Evolutionary conservation across 92 coral and sea anemone genomes (phyloP).

Genomic region (Bergia sp.): DNA sequence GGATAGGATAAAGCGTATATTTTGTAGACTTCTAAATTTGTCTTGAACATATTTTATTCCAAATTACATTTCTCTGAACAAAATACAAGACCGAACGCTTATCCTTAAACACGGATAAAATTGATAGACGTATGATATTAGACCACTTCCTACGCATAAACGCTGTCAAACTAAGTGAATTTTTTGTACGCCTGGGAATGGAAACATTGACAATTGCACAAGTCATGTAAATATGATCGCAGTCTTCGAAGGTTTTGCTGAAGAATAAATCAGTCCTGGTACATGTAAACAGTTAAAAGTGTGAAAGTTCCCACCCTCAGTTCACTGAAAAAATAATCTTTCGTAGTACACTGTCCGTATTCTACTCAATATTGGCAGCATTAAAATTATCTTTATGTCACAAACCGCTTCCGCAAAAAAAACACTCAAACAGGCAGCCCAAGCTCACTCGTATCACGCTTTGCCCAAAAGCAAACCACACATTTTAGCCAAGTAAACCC

Average conservation of each 20-base stretch:
- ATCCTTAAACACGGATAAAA: not conserved
- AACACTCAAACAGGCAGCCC: not conserved
- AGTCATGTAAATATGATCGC: constrained; percentile 5
- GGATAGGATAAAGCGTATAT: not conserved
- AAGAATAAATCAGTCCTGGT: not conserved
- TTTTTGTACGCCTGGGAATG: constrained; percentile 19
- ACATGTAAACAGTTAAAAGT: not conserved
- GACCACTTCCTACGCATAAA: not conserved
- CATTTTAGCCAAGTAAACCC: constrained; percentile 11
- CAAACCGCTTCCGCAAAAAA: constrained; percentile 21
- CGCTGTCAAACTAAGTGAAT: constrained; percentile 20
- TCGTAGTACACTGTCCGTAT: not conserved
- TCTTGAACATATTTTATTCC: not conserved
- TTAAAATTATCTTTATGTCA: constrained; percentile 27
- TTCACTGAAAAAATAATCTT: not conserved
- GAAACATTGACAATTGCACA: constrained; percentile 38
- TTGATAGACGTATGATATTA: not conserved
- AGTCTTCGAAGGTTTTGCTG: not conserved
- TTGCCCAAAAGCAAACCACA: constrained; percentile 30
- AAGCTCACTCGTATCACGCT: not conserved
- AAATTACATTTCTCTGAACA: not conserved
- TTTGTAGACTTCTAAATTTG: constrained; percentile 6
- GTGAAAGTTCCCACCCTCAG: not conserved
- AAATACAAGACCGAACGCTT: not conserved
- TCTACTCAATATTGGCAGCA: not conserved